These are phyloP conservation scores for Procavia capensis DNA, from an alignment of 2,113 vertebrate genomes.

Conservation along the genomic window DNA sequence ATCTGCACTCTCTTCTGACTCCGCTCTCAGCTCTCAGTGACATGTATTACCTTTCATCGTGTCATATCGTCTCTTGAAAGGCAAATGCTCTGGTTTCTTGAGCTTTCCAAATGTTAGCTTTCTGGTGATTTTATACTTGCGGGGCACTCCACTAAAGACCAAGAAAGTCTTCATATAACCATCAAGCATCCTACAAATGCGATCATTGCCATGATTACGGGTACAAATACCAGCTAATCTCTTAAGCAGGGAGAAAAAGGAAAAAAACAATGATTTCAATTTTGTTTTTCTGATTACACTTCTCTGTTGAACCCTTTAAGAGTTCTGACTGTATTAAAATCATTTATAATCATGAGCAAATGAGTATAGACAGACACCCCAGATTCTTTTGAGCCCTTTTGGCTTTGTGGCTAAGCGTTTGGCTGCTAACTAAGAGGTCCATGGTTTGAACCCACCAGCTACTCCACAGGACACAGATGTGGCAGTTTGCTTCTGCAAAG, in stretches of 20 bases:
- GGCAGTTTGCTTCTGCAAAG: neutral
- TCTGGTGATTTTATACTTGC: neutral
- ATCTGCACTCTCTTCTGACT: neutral
- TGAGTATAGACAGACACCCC: neutral
- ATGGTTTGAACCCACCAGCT: neutral
- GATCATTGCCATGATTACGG: neutral
- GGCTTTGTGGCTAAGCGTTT: neutral
- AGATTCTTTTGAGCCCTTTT: neutral
- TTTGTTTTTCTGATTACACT: neutral
- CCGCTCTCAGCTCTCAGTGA: neutral
- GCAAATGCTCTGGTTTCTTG: neutral
- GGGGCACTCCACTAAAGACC: neutral
- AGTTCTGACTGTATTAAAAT: constrained; percentile 42
- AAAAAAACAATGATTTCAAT: neutral
- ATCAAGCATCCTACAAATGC: neutral
- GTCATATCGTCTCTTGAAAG: neutral
- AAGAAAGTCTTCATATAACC: neutral
- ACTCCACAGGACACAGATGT: neutral
- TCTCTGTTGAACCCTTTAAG: neutral
- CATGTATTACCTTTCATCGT: neutral
- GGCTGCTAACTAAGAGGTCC: neutral
- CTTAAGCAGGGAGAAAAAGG: neutral
- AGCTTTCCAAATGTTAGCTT: neutral
- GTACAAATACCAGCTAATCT: neutral
- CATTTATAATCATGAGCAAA: neutral